These are phyloP conservation scores for Drosophila dives DNA, from an alignment of 2,888 invertebrate species.

Conservation along the genomic window DNA sequence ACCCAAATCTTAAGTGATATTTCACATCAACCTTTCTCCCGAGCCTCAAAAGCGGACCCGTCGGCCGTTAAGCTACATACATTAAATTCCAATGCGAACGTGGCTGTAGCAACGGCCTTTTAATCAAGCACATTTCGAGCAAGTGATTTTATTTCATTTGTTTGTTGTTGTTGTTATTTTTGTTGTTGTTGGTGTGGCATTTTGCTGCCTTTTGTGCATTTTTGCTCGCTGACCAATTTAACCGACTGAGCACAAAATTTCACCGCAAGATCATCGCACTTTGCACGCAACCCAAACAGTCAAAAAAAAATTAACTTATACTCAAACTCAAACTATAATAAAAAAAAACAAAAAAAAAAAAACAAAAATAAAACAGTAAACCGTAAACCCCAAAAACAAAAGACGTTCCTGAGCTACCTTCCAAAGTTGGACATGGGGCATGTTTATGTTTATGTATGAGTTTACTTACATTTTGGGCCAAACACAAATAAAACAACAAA, in stretches of 20 bases:
- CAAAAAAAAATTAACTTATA: conserved; percentile 36
- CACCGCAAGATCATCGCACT: conserved; percentile 81
- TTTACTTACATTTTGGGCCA: conserved; percentile 66
- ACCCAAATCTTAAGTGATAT: conserved; percentile 69
- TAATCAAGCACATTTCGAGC: conserved; percentile 75
- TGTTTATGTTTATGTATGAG: conserved; percentile 75
- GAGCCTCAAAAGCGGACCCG: conserved; percentile 49
- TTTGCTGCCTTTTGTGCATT: conserved; percentile 61
- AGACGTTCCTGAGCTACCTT: conserved; percentile 43
- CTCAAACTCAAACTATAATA: conserved; percentile 28
- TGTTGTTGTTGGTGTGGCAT: conserved; percentile 26
- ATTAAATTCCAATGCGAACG: conserved; percentile 53
- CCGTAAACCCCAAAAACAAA: conserved; percentile 41
- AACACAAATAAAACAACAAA: conserved; percentile 12
- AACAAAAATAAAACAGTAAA: conserved; percentile 21
- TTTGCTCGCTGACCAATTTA: conserved; percentile 82
- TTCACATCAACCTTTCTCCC: conserved; percentile 74
- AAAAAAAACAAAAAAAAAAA: conserved; percentile 8
- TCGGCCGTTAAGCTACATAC: conserved; percentile 26
- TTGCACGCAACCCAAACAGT: conserved; percentile 74
- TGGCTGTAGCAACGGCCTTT: conserved; percentile 61
- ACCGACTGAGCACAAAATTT: conserved; percentile 81
- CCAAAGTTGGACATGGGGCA: conserved; percentile 60
- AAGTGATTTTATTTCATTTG: conserved; percentile 71
- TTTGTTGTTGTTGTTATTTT: conserved; percentile 30